A percentile compares a stretch with the other conserved stretches of the same genome.
These are phyloP conservation scores for Cerceris ruficornis DNA, from an alignment of 2,888 invertebrate genomes.

Conservation along the genomic window DNA sequence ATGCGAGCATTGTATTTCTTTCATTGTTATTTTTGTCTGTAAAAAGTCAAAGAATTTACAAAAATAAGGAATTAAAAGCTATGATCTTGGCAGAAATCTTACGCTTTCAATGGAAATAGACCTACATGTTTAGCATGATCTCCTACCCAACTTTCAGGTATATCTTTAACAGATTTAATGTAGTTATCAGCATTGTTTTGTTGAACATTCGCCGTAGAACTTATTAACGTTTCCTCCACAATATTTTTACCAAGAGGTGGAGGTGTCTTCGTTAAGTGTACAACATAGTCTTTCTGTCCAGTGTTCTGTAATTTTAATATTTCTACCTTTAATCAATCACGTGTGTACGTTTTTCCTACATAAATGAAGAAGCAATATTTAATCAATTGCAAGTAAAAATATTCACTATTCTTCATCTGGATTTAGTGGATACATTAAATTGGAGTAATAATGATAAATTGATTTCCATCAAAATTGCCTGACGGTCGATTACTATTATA, in stretches of 20 bases:
- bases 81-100: not conserved
- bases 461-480: not conserved
- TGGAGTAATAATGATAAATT: not conserved
- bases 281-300: conserved; percentile 88
- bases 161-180: conserved; percentile 83
- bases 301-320: conserved; percentile 82
- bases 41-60: conserved; percentile 3
- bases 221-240: conserved; percentile 79
- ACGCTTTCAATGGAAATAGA: not conserved
- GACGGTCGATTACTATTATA: not conserved
- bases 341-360: not conserved
- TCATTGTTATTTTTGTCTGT: not conserved
- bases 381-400: not conserved
- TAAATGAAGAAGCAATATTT: not conserved
- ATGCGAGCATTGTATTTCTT: conserved; percentile 5
- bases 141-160: conserved; percentile 88
- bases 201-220: conserved; percentile 79
- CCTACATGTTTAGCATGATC: conserved; percentile 91
- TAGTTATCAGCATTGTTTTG: conserved; percentile 78
- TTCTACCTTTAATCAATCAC: not conserved
- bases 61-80: conserved; percentile 19
- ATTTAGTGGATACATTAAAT: not conserved
- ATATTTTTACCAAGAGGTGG: conserved; percentile 82
- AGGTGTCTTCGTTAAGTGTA: conserved; percentile 92
- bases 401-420: not conserved